Conservation (phyloP, 2,113 vertebrate species). For the Fregata magnificens region DNA sequence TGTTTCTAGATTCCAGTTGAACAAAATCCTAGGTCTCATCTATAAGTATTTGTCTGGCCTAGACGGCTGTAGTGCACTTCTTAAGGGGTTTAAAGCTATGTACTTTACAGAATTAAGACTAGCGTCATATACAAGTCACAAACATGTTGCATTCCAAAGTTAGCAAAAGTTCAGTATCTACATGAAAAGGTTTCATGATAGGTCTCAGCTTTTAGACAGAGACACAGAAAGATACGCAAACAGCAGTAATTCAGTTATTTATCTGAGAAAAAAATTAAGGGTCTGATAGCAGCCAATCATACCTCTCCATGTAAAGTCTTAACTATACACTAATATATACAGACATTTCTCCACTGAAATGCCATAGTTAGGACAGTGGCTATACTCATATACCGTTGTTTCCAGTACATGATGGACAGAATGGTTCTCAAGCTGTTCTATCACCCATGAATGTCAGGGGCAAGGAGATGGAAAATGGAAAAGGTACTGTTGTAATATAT, state of each 20-base stretch:
- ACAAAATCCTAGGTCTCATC: background rate
- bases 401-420: background rate
- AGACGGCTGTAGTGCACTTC: background rate
- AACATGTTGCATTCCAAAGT: background rate
- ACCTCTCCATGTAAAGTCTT: background rate
- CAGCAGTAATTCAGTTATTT: background rate
- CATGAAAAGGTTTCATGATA: background rate
- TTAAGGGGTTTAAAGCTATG: background rate
- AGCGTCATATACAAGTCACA: background rate
- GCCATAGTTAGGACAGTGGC: background rate
- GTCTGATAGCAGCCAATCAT: background rate
- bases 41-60: background rate
- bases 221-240: background rate
- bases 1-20: background rate
- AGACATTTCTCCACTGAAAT: background rate
- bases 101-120: background rate
- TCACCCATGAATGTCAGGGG: background rate
- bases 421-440: background rate
- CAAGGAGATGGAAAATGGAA: background rate
- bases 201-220: background rate
- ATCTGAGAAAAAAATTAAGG: background rate
- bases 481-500: background rate
- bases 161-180: background rate
- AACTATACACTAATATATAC: fast-evolving
- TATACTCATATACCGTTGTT: background rate